Percentiles rank a stretch among this genome's conserved stretches.
Evolutionary conservation across 2,113 vertebrate species (phyloP).

Genomic region (Recurvirostra avosetta): DNA sequence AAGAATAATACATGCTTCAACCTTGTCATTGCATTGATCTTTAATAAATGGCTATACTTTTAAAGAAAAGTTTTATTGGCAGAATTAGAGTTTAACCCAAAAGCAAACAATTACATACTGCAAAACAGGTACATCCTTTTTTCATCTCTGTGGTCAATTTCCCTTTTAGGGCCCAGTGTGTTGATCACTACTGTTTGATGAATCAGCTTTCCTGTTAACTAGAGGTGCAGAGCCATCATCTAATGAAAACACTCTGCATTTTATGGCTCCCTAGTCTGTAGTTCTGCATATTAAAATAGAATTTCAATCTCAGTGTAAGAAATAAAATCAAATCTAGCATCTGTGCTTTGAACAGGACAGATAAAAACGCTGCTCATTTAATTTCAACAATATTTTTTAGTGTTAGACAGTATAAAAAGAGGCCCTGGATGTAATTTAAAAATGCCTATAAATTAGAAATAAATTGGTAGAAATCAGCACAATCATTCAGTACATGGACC

Average conservation of each 20-base stretch:
- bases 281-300: conserved; percentile 80
- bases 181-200: conserved; percentile 68
- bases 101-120: conserved; percentile 4
- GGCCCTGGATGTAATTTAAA: conserved; percentile 30
- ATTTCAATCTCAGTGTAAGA: conserved; percentile 76
- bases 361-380: conserved; percentile 71
- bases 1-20: neutral
- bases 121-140: conserved; percentile 10
- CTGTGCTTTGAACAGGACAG: conserved; percentile 73
- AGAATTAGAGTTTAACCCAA: conserved; percentile 31
- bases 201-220: conserved; percentile 75
- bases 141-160: conserved; percentile 24
- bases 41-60: neutral
- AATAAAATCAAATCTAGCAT: conserved; percentile 80
- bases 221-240: conserved; percentile 70
- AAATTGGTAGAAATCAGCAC: conserved; percentile 52
- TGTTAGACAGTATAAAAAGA: conserved; percentile 51
- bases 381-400: conserved; percentile 73
- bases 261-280: conserved; percentile 76
- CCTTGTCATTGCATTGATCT: neutral
- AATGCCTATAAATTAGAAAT: conserved; percentile 61
- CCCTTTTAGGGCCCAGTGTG: conserved; percentile 23
- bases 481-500: neutral
- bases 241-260: conserved; percentile 78
- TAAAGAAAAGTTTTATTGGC: neutral